Evolutionary conservation across 1,140 invertebrate genomes (phyloP), one percentile per base, ranked within the genome.

Genomic region (Cydia strobilella): DNA sequence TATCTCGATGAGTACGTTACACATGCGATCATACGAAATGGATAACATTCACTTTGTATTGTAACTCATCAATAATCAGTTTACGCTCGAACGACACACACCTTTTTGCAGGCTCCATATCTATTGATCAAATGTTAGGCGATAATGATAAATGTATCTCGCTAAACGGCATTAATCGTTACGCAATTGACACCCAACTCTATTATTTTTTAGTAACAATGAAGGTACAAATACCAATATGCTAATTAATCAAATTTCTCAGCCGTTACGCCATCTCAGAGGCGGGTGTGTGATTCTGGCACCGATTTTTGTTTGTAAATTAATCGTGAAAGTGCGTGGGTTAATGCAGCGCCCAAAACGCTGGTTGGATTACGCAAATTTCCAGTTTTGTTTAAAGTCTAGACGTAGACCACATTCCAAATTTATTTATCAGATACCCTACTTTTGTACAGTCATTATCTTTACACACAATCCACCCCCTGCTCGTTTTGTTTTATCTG

Each of bases 241-340:
- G 79, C 72, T 85, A 82, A 83, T 83, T 85, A 83, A 82, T 82
- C 75, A 80, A 80, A 80, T 72, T 23, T 76, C 54, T n/a, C 59
- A 54, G 48, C 23, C 25, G 79, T 80, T 80, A 75, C 77, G 79
- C 42, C 77, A 78, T 75, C 74, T 74, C 48, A 35, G 74, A 76
- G 66, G 23, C n/a, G 45, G 73, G 45, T 69, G 25, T 69, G 25
- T 51, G 35, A 72, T 73, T 73, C 69, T 54, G 75, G 69, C 74
- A 73, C 71, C 31, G 51, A 65, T 65, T 76, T 73, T 73, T 35
- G 42, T 73, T 76, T 65, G 51, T 65, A 62, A 51, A 74, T 75
- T 76, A 77, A 78, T 76, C 75, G 75, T 74, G 79, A 82, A 84
- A 84, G 82, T 73, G 78, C 80, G 82, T 83, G 75, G 79, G 79